Conservation (phyloP, 2,888 invertebrate species). For the Rhagonycha fulva region DNA sequence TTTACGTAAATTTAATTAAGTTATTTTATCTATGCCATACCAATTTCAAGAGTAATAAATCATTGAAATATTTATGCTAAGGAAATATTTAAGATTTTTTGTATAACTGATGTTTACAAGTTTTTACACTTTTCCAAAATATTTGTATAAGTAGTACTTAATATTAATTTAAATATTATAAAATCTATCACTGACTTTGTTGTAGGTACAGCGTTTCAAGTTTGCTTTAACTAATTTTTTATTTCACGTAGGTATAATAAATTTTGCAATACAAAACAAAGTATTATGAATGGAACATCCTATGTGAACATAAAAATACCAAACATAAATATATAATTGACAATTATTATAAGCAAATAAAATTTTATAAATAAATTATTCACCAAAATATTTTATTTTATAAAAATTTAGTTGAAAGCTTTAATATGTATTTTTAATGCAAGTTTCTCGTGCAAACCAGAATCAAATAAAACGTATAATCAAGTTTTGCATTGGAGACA, state of each 20-base stretch:
- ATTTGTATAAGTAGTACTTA: background rate
- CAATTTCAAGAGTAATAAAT: constrained; percentile 16
- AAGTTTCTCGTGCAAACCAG: background rate
- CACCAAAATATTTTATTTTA: background rate
- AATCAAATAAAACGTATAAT: background rate
- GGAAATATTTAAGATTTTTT: background rate
- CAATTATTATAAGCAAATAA: background rate
- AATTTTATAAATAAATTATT: background rate
- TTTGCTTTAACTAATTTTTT: no score
- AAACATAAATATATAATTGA: no score
- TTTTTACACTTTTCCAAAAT: background rate
- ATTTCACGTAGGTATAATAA: no score
- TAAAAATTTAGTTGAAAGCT: background rate
- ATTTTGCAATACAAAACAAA: no score
- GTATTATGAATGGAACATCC: no score
- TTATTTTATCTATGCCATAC: constrained; percentile 27
- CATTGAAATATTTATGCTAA: background rate
- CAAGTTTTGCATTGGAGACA: background rate
- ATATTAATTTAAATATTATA: background rate
- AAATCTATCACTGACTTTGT: background rate
- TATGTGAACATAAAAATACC: no score
- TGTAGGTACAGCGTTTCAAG: no score
- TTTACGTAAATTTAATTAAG: constrained; percentile 27
- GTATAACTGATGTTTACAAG: background rate
- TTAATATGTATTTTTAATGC: background rate